phyloP scores from a whole-genome alignment of 64 coral and sea anemone genomes.

The Actinia equina region DNA sequence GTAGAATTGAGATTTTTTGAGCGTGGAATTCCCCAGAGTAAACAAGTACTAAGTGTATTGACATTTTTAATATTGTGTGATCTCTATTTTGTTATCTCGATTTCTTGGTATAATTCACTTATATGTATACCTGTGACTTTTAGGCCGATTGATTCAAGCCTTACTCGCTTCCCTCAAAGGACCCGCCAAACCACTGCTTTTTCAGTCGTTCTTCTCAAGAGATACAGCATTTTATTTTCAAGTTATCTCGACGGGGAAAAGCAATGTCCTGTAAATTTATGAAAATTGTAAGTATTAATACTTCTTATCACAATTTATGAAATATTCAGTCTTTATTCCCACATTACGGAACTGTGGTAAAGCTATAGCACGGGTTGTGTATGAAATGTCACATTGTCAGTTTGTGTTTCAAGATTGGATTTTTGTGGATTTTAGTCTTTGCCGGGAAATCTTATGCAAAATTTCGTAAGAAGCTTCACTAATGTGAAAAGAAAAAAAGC shows the following conservation, averaged over 20 bases:
- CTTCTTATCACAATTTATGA: neutral
- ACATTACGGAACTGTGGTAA: neutral
- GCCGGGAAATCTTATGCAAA: no score
- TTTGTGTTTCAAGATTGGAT: no score
- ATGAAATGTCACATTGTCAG: neutral
- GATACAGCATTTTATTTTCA: neutral
- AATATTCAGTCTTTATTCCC: neutral
- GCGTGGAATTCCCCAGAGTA: neutral
- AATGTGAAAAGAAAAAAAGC: no score
- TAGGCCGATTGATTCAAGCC: neutral
- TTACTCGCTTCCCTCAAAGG: neutral
- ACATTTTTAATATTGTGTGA: neutral
- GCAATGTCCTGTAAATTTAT: constrained; percentile 17
- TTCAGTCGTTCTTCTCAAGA: neutral
- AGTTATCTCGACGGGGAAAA: neutral
- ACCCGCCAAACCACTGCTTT: neutral
- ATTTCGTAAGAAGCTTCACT: no score
- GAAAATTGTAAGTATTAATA: constrained; percentile 15
- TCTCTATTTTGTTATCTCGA: neutral
- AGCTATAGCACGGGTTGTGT: neutral
- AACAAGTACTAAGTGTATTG: neutral
- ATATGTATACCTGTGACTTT: neutral
- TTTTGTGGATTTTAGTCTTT: no score
- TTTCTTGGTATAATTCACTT: neutral
- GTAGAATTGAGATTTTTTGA: neutral